Evolutionary conservation across 2,888 invertebrate species (phyloP).

Genomic region (Euproctis similis): DNA sequence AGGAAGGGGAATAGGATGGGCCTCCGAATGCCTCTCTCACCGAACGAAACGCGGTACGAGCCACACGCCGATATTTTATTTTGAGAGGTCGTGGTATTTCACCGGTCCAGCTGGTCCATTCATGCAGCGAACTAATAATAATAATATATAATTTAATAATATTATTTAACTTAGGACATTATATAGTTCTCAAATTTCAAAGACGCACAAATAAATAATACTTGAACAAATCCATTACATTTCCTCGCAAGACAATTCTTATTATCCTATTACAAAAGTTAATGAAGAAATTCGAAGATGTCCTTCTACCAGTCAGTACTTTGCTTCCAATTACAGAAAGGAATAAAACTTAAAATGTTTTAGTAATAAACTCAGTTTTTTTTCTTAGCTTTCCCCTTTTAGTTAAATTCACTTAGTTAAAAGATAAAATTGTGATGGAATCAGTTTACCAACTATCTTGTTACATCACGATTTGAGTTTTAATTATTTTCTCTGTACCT

Average conservation of each 20-base stretch:
- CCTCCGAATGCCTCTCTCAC: no score
- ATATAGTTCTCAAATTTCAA: no score
- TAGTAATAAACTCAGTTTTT: conserved; percentile 30
- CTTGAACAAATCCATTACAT: conserved; percentile 30
- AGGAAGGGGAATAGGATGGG: no score
- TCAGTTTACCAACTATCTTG: conserved; percentile 33
- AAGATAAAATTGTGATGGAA: conserved; percentile 31
- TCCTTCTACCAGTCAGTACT: conserved; percentile 38
- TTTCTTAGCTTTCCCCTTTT: conserved; percentile 30
- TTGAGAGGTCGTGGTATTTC: no score
- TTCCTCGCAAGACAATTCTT: conserved; percentile 42
- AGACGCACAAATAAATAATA: conserved; percentile 10
- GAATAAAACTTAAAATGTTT: conserved; percentile 34
- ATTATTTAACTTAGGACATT: no score
- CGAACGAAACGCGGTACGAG: no score
- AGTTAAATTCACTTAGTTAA: conserved; percentile 32
- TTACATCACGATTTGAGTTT: no score
- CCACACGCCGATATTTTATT: no score
- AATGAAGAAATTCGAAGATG: conserved; percentile 46
- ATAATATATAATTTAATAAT: no score
- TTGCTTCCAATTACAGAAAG: conserved; percentile 41
- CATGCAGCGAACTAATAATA: no score
- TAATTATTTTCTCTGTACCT: no score
- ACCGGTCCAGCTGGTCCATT: no score
- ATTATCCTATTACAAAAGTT: conserved; percentile 47